Evolutionary conservation across 2,113 vertebrate genomes (phyloP).

Genomic region (Esox niger): DNA sequence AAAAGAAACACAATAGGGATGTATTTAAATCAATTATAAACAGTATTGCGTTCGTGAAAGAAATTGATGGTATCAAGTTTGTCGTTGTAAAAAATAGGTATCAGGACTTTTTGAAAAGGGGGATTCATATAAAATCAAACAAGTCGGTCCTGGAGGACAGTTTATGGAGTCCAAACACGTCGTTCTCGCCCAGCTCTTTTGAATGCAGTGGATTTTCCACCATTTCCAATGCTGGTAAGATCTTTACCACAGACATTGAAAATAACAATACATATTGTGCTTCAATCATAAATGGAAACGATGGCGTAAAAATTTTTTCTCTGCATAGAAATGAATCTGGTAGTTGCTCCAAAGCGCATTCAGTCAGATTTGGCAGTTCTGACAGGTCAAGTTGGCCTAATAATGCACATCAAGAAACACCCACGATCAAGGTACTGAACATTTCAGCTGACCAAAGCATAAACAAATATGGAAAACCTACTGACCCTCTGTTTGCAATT

Average conservation of each 20-base stretch:
- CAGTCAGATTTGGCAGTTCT: neutral
- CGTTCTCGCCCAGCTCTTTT: slow-evolving; percentile 33
- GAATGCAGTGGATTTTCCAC: neutral
- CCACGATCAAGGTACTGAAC: slow-evolving; percentile 53
- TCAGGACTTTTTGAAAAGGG: slow-evolving; percentile 58
- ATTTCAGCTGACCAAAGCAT: slow-evolving; percentile 43
- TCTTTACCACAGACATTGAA: slow-evolving; percentile 43
- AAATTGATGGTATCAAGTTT: slow-evolving; percentile 77
- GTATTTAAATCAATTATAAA: slow-evolving; percentile 84
- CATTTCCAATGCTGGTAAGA: slow-evolving; percentile 25
- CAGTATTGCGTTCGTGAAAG: slow-evolving; percentile 82
- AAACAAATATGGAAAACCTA: slow-evolving; percentile 26
- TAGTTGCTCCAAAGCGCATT: neutral
- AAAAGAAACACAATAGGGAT: slow-evolving; percentile 75
- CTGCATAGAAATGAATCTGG: slow-evolving; percentile 8
- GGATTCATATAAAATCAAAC: neutral
- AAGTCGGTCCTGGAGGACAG: slow-evolving; percentile 32
- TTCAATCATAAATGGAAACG: slow-evolving; percentile 18
- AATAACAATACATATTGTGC: slow-evolving; percentile 48
- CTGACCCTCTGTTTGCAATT: slow-evolving; percentile 65
- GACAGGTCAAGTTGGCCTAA: neutral
- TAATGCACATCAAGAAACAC: slow-evolving; percentile 21
- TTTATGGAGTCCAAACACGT: slow-evolving; percentile 17
- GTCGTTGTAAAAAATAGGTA: slow-evolving; percentile 78
- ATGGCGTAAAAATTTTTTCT: neutral